Conservation (phyloP, 2,797 vertebrate species). For the Pipistrellus pygmaeus region DNA sequence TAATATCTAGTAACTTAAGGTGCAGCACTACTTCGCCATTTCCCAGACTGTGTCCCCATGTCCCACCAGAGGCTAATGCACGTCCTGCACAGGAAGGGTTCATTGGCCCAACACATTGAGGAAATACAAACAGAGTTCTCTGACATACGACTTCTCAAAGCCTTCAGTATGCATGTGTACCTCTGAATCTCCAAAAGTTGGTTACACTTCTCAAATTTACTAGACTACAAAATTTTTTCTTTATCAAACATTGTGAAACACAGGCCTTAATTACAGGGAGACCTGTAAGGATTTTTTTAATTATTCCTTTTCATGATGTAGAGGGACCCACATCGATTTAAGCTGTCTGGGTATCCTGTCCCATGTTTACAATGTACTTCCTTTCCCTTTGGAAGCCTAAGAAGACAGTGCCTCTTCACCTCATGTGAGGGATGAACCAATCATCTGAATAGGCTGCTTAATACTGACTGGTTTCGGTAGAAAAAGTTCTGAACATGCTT, state of each 20-base stretch:
- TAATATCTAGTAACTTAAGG: not conserved
- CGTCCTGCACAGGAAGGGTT: not conserved
- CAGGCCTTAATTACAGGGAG: not conserved
- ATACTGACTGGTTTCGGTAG: not conserved
- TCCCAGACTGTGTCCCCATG: not conserved
- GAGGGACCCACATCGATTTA: not conserved
- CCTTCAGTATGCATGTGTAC: not conserved
- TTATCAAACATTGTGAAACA: not conserved
- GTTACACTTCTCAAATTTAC: not conserved
- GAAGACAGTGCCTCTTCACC: not conserved
- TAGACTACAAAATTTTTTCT: not conserved
- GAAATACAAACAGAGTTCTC: not conserved
- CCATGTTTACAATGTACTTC: not conserved
- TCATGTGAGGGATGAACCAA: not conserved
- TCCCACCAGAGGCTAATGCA: not conserved
- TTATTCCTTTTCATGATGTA: not conserved
- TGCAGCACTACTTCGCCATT: not conserved
- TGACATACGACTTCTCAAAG: not conserved
- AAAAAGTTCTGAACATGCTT: not conserved
- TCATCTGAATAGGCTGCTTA: not conserved
- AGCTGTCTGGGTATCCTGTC: not conserved
- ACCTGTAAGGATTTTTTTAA: not conserved
- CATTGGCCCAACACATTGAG: not conserved
- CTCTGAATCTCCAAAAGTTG: not conserved
- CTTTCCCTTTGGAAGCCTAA: conserved; percentile 14